phyloP scores from a whole-genome alignment of 2,888 invertebrate species.

The Bedellia somnulentella region DNA sequence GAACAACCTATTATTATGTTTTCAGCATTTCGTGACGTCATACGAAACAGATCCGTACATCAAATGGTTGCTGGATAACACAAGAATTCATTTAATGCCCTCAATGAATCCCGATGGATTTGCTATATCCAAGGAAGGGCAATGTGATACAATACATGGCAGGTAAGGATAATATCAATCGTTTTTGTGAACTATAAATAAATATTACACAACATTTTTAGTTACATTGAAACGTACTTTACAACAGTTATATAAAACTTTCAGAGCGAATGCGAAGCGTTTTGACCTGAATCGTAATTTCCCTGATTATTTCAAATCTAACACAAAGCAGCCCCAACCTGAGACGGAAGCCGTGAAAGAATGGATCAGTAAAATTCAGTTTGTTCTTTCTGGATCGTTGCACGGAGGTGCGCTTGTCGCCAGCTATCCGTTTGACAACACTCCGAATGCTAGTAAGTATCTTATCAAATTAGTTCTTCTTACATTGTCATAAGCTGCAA shows the following conservation, averaged over 20 bases:
- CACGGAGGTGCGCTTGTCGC: conserved; percentile 96
- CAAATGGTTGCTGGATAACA: conserved; percentile 89
- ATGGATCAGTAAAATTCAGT: conserved; percentile 92
- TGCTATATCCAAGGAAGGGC: conserved; percentile 86
- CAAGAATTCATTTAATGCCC: conserved; percentile 94
- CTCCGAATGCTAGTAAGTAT: conserved; percentile 86
- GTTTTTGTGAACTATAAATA: too few species aligned
- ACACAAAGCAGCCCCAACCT: conserved; percentile 86
- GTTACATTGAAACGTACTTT: too few species aligned
- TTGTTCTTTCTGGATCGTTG: conserved; percentile 90
- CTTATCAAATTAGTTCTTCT: neutral
- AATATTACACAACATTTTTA: too few species aligned
- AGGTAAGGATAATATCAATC: too few species aligned
- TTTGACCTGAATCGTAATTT: conserved; percentile 95
- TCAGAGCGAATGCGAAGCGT: conserved; percentile 82
- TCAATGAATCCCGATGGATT: conserved; percentile 99
- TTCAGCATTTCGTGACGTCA: conserved; percentile 80
- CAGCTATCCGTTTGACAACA: conserved; percentile 96
- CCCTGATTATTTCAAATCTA: conserved; percentile 91
- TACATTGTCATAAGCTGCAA: too few species aligned
- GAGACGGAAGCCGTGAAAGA: conserved; percentile 93
- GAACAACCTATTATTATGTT: too few species aligned
- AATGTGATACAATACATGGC: conserved; percentile 85
- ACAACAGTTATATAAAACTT: too few species aligned
- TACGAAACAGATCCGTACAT: conserved; percentile 84